These are phyloP conservation scores for Dimorphilus gyrociliatus DNA, from an alignment of 2,888 invertebrate species.

Conservation along the genomic window DNA sequence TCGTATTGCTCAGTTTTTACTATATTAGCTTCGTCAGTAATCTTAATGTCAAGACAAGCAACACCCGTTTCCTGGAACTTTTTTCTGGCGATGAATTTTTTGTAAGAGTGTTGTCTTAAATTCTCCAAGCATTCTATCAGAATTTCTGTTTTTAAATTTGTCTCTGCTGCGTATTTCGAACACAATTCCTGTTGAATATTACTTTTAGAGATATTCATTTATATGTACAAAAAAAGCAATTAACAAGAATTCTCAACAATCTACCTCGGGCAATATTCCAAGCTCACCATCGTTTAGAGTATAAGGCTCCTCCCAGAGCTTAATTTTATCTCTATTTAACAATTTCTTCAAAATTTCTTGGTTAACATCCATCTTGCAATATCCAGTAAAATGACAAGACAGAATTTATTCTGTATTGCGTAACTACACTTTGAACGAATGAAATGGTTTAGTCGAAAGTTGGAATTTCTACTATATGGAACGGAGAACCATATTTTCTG, in stretches of 20 bases:
- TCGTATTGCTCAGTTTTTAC: slow-evolving; percentile 13
- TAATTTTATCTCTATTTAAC: slow-evolving; percentile 50
- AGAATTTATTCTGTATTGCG: no score
- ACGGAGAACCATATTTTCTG: no score
- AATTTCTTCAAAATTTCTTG: slow-evolving; percentile 2
- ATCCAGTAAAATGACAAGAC: no score
- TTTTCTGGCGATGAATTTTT: slow-evolving; percentile 52
- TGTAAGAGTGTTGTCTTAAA: slow-evolving; percentile 52
- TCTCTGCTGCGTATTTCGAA: slow-evolving; percentile 43
- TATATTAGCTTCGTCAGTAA: slow-evolving; percentile 38
- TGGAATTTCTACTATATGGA: no score
- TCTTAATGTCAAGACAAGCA: slow-evolving; percentile 54
- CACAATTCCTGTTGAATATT: slow-evolving; percentile 46
- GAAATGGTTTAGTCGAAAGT: no score
- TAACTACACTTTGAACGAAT: no score
- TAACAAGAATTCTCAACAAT: slow-evolving; percentile 5
- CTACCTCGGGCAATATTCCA: slow-evolving; percentile 29
- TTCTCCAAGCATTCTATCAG: slow-evolving; percentile 46
- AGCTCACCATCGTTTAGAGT: slow-evolving; percentile 42
- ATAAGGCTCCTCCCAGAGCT: slow-evolving; percentile 60
- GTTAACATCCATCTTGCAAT: slow-evolving; percentile 2
- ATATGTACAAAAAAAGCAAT: slow-evolving; percentile 1
- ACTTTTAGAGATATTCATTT: neutral
- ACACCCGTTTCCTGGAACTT: slow-evolving; percentile 53
- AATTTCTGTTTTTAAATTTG: slow-evolving; percentile 43